These are phyloP conservation scores for Atopsyche davidsoni DNA, from an alignment of 1,140 invertebrate genomes.

Conservation along the genomic window DNA sequence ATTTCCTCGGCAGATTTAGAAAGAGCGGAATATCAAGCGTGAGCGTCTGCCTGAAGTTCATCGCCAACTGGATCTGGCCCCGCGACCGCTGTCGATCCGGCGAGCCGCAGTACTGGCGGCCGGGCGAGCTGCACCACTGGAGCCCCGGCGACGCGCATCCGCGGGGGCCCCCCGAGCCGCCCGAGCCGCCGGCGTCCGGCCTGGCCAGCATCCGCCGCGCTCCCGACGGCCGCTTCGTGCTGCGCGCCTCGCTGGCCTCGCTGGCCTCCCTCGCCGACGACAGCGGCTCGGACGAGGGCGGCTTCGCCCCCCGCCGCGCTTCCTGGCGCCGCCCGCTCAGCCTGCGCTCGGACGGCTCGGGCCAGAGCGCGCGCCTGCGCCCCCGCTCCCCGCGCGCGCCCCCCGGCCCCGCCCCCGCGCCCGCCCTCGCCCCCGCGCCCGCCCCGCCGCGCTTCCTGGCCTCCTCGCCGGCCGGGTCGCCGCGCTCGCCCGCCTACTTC, in stretches of 20 bases:
- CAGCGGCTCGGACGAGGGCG: conserved; percentile 76
- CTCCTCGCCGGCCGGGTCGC: conserved; percentile 45
- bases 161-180: conserved; percentile 22
- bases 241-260: conserved; percentile 59
- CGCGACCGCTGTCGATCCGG: conserved; percentile 57
- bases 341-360: conserved; percentile 59
- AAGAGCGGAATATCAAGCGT: conserved; percentile 91
- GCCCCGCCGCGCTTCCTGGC: conserved; percentile 55
- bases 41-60: conserved; percentile 59
- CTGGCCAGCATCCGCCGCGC: conserved; percentile 61
- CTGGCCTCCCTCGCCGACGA: conserved; percentile 47
- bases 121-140: conserved; percentile 6
- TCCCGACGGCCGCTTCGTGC: conserved; percentile 66
- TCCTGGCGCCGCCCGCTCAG: conserved; percentile 63
- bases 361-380: conserved; percentile 48
- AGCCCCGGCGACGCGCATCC: conserved; percentile 19
- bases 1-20: conserved; percentile 69
- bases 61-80: conserved; percentile 64
- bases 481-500: conserved; percentile 65
- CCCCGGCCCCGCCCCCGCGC: conserved; percentile 39
- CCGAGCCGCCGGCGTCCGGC: conserved; percentile 27
- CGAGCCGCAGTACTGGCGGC: conserved; percentile 38
- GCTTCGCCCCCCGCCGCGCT: conserved; percentile 63
- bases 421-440: conserved; percentile 56
- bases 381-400: conserved; percentile 40